phyloP scores from a whole-genome alignment of 2,888 invertebrate genomes.

The Euproctis similis region DNA sequence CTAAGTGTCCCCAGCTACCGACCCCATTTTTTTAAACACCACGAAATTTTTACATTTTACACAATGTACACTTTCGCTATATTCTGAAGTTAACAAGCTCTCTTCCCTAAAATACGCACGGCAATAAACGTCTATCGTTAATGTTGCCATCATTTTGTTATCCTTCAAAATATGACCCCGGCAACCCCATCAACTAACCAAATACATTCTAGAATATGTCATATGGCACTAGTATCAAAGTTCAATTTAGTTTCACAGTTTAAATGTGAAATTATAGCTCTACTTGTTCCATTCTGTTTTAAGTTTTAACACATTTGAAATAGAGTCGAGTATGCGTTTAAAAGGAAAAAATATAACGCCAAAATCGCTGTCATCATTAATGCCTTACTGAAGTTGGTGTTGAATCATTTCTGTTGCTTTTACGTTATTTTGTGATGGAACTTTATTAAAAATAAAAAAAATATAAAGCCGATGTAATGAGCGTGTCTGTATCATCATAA shows the following conservation, averaged over 20 bases:
- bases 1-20: too few relatives aligned
- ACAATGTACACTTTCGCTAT: conserved; percentile 13
- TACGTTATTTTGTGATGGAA: conserved; percentile 8
- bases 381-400: conserved; percentile 20
- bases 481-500: too few relatives aligned
- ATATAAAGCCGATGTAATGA: too few relatives aligned
- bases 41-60: too few relatives aligned
- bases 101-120: conserved; percentile 17
- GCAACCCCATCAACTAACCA: conserved; percentile 10
- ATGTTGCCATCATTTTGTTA: conserved; percentile 24
- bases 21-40: too few relatives aligned
- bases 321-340: conserved; percentile 10
- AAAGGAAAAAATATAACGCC: conserved; percentile 3
- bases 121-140: conserved; percentile 27
- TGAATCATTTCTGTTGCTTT: conserved; percentile 24
- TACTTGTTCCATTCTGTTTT: conserved; percentile 2
- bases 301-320: background rate
- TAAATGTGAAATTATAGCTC: conserved; percentile 5
- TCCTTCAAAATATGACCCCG: conserved; percentile 23
- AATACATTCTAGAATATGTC: fast-evolving
- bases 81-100: conserved; percentile 25
- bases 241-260: conserved; percentile 3
- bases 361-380: conserved; percentile 29
- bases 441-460: too few relatives aligned
- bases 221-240: too few relatives aligned